A percentile compares a stretch with the other conserved stretches of the same genome.
phyloP scores from a whole-genome alignment of 2,888 invertebrate genomes.

The Lasioglossum figueresi region DNA sequence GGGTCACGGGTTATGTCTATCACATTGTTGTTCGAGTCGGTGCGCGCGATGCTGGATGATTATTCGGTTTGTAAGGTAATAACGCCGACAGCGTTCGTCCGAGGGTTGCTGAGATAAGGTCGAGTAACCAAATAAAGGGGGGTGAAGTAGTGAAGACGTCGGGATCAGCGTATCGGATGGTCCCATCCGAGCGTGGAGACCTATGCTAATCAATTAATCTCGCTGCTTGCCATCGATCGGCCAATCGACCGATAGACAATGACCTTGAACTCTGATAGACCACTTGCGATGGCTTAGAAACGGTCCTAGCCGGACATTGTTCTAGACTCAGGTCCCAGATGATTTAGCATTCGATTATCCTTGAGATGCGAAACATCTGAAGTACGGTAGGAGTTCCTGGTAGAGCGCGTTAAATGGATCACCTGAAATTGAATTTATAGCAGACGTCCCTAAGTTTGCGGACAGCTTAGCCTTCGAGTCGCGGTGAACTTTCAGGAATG shows the following conservation, averaged over 20 bases:
- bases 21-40: slow-evolving; percentile 71
- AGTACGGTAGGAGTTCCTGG: neutral
- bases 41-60: slow-evolving; percentile 57
- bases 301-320: neutral
- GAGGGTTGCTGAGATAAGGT: slow-evolving; percentile 65
- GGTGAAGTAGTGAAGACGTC: slow-evolving; percentile 43
- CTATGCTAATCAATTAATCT: slow-evolving; percentile 66
- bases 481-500: neutral
- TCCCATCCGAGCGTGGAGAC: slow-evolving; percentile 40
- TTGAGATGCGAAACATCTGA: neutral
- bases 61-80: slow-evolving; percentile 63
- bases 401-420: too few species aligned
- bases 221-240: slow-evolving; percentile 34
- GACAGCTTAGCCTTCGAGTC: neutral
- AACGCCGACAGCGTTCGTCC: slow-evolving; percentile 55
- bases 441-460: neutral
- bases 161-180: slow-evolving; percentile 35
- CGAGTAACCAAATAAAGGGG: slow-evolving; percentile 73
- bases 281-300: neutral
- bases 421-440: neutral
- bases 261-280: neutral
- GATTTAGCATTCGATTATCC: neutral
- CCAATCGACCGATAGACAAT: slow-evolving; percentile 13
- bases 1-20: slow-evolving; percentile 79
- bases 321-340: neutral